These are phyloP conservation scores for Latrodectus geometricus DNA, from an alignment of 1,140 invertebrate genomes.

Conservation along the genomic window DNA sequence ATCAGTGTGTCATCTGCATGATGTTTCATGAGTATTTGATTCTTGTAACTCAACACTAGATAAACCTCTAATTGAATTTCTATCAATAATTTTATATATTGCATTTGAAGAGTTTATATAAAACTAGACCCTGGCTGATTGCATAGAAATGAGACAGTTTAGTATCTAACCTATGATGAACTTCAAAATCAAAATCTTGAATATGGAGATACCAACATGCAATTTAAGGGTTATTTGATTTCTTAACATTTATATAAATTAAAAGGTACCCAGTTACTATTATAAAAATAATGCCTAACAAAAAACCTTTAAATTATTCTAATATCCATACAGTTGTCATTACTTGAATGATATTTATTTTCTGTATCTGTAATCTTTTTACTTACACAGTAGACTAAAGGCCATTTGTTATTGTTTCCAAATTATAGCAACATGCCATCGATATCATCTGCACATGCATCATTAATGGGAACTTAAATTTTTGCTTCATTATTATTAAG, in stretches of 20 bases:
- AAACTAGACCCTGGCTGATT: not conserved
- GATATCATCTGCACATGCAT: constrained; percentile 16
- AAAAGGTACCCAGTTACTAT: constrained; percentile 30
- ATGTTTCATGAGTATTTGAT: not conserved
- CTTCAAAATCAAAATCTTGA: constrained; percentile 29
- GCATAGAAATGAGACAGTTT: constrained; percentile 4
- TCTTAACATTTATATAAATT: not conserved
- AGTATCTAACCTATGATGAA: not conserved
- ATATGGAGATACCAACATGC: constrained; percentile 3
- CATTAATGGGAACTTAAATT: constrained; percentile 6
- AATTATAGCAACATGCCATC: constrained; percentile 5
- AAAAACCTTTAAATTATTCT: not conserved
- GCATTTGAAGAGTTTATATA: not conserved
- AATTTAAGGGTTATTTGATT: not conserved
- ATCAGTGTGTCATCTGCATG: not conserved
- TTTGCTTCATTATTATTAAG: not conserved
- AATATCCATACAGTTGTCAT: constrained; percentile 11
- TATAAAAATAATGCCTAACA: constrained; percentile 18
- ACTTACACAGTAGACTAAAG: constrained; percentile 36
- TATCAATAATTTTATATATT: not conserved
- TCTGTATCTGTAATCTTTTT: not conserved
- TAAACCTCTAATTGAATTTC: not conserved
- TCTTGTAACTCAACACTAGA: not conserved
- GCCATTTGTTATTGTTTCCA: constrained; percentile 1
- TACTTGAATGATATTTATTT: constrained; percentile 32